Evolutionary conservation across 2,797 vertebrate species (phyloP).

Genomic region (Bothrops alternatus): DNA sequence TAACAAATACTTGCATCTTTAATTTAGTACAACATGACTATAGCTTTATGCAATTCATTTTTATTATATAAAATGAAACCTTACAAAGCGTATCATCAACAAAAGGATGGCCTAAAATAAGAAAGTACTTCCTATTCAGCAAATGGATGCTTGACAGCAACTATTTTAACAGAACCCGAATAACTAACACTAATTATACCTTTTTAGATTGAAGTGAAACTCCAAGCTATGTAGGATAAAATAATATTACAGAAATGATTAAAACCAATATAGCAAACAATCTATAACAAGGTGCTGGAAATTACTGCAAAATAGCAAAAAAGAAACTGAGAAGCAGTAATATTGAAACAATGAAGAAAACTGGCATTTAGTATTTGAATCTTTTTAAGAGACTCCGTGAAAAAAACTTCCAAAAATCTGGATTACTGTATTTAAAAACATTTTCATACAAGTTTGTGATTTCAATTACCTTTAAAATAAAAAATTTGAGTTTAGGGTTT

Average conservation of each 20-base stretch:
- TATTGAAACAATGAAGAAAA: neutral
- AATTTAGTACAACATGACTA: neutral
- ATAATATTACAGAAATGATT: constrained; percentile 14
- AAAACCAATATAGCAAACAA: neutral
- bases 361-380: constrained; percentile 28
- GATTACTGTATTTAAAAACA: neutral
- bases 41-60: neutral
- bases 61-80: constrained; percentile 23
- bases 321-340: constrained; percentile 19
- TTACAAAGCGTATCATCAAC: neutral
- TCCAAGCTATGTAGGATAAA: neutral
- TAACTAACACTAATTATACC: constrained; percentile 1
- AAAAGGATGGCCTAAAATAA: constrained; percentile 35
- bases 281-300: neutral
- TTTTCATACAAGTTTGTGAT: neutral
- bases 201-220: constrained; percentile 29
- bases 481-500: neutral
- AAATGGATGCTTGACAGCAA: neutral
- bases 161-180: constrained; percentile 30
- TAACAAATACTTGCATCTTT: neutral
- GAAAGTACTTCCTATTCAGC: constrained; percentile 8
- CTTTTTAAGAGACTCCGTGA: neutral
- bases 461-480: constrained; percentile 7
- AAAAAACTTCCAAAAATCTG: neutral
- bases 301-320: neutral